These are phyloP conservation scores for Metellina segmentata DNA, from an alignment of 2,888 invertebrate genomes.

Conservation along the genomic window DNA sequence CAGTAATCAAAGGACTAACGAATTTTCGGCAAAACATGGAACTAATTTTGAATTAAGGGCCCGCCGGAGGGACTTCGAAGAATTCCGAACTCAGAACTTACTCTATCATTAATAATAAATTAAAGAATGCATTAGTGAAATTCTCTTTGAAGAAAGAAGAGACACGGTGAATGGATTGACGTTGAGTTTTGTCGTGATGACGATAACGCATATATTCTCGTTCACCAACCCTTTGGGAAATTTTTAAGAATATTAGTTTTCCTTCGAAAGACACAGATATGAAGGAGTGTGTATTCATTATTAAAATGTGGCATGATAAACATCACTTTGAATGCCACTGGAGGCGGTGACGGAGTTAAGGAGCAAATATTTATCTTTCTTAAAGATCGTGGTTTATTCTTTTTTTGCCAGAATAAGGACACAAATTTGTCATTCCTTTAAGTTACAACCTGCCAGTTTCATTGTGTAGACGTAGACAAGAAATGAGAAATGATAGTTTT, in stretches of 20 bases:
- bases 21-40: background rate
- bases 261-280: background rate
- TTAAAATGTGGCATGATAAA: conserved; percentile 48
- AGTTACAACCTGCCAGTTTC: too few species aligned
- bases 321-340: background rate
- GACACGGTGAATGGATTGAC: conserved; percentile 11
- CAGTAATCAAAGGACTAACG: conserved; percentile 30
- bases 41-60: conserved; percentile 11
- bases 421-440: too few species aligned
- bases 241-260: conserved; percentile 35
- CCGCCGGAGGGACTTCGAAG: conserved; percentile 9
- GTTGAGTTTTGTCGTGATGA: conserved; percentile 31
- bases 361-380: conserved; percentile 38
- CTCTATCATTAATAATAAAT: conserved; percentile 61
- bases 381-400: conserved; percentile 8
- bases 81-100: conserved; percentile 27
- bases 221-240: background rate
- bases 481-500: too few species aligned
- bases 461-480: too few species aligned
- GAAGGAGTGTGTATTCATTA: conserved; percentile 40
- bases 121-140: conserved; percentile 58
- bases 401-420: too few species aligned
- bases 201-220: conserved; percentile 27
- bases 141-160: conserved; percentile 20
- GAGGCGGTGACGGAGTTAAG: background rate